A percentile compares a stretch with the other conserved stretches of the same genome.
phyloP scores from a whole-genome alignment of 2,113 vertebrate genomes.

The Candoia aspera region DNA sequence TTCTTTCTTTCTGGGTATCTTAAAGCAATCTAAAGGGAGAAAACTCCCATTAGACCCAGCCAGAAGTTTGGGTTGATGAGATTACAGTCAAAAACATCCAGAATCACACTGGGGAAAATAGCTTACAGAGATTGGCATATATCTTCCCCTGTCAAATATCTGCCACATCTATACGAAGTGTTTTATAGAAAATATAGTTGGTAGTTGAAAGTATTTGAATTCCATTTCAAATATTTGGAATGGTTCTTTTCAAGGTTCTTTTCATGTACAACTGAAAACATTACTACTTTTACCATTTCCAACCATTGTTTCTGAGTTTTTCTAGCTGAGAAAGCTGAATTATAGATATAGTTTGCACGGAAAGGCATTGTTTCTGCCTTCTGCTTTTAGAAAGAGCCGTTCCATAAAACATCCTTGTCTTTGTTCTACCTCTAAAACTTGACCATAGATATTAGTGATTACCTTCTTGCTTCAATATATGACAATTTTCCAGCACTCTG shows the following conservation, averaged over 20 bases:
- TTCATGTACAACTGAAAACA: neutral
- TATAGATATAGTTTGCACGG: neutral
- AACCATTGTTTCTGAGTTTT: neutral
- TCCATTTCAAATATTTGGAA: neutral
- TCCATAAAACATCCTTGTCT: neutral
- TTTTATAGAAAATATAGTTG: neutral
- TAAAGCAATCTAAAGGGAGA: neutral
- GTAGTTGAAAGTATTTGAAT: neutral
- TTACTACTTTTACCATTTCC: neutral
- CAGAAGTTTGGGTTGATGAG: neutral
- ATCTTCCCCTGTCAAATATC: neutral
- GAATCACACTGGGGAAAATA: neutral
- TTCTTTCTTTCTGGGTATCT: too few species aligned
- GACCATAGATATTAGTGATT: neutral
- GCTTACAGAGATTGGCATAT: neutral
- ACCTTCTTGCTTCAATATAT: neutral
- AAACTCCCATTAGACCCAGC: neutral
- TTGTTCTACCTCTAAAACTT: neutral
- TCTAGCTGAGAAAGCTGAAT: neutral
- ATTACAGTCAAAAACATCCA: neutral
- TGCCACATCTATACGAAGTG: neutral
- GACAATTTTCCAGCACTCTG: neutral
- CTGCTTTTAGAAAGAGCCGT: neutral
- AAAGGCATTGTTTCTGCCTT: neutral
- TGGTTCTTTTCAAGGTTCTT: neutral